A percentile compares a stretch with the other conserved stretches of the same genome.
Conservation (phyloP, 2,888 invertebrate species). For the Saturnia pavonia region DNA sequence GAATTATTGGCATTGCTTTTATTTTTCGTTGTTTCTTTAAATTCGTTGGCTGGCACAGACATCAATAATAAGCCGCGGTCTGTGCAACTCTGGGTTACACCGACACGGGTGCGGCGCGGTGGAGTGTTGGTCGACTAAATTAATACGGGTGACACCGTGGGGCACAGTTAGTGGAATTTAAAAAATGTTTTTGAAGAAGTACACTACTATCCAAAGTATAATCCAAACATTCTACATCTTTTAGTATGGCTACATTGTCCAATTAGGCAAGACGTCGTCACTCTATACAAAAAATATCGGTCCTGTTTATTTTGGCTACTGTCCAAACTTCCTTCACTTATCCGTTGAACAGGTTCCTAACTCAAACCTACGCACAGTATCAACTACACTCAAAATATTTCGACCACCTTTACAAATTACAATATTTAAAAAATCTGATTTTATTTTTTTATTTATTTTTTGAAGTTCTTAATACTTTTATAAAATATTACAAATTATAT, state of each 20-base stretch:
- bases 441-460: too few relatives aligned
- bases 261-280: slow-evolving; percentile 16
- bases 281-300: slow-evolving; percentile 19
- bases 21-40: too few relatives aligned
- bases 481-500: not conserved
- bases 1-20: too few relatives aligned
- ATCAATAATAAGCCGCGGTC: too few relatives aligned
- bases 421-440: not conserved
- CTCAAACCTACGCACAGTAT: slow-evolving; percentile 5
- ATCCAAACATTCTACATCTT: not conserved
- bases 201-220: too few relatives aligned
- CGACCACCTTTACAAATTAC: not conserved
- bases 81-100: too few relatives aligned
- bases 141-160: too few relatives aligned
- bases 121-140: too few relatives aligned
- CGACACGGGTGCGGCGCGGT: too few relatives aligned
- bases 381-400: not conserved
- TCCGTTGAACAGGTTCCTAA: slow-evolving; percentile 20
- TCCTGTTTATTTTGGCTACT: slow-evolving; percentile 21
- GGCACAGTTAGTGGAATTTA: too few relatives aligned
- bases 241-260: not conserved
- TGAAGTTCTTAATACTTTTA: too few relatives aligned
- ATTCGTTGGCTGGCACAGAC: too few relatives aligned
- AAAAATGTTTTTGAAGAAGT: not conserved
- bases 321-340: slow-evolving; percentile 22